phyloP scores from a whole-genome alignment of 2,888 invertebrate species.

The Calameuta idolon region DNA sequence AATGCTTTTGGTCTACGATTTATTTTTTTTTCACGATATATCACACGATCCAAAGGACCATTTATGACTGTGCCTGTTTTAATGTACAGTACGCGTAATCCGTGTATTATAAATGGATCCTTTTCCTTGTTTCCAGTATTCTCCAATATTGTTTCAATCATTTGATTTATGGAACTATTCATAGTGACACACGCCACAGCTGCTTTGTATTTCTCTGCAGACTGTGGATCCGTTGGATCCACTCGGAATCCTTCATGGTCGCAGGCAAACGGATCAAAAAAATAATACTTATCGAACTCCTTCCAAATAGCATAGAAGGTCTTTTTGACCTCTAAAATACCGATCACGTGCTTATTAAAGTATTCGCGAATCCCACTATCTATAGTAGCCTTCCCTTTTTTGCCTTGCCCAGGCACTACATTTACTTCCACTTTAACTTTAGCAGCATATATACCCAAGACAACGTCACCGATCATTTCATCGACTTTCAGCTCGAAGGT shows the following conservation, averaged over 20 bases:
- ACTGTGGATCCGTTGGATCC: constrained; percentile 35
- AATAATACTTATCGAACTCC: constrained; percentile 55
- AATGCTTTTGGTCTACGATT: constrained; percentile 49
- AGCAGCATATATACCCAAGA: constrained; percentile 58
- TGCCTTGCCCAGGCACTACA: constrained; percentile 50
- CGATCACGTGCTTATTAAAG: constrained; percentile 41
- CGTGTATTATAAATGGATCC: constrained; percentile 58
- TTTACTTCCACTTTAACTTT: constrained; percentile 56
- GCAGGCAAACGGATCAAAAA: constrained; percentile 60
- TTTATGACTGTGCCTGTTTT: constrained; percentile 44
- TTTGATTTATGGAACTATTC: constrained; percentile 56
- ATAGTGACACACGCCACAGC: constrained; percentile 53
- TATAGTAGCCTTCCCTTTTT: constrained; percentile 45
- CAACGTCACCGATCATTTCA: constrained; percentile 55
- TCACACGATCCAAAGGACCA: constrained; percentile 46
- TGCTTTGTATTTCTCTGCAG: constrained; percentile 32
- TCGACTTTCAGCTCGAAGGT: constrained; percentile 48
- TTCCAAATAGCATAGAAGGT: constrained; percentile 59
- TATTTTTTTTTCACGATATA: constrained; percentile 54
- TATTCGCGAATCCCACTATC: constrained; percentile 50
- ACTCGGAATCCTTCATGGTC: constrained; percentile 56
- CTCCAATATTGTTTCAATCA: constrained; percentile 51
- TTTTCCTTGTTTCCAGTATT: constrained; percentile 55
- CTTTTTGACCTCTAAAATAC: constrained; percentile 56
- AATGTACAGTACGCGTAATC: constrained; percentile 53